Evolutionary conservation across 2,888 invertebrate species (phyloP), one percentile per base, ranked within the genome.

Genomic region (Eretmocerus hayati): DNA sequence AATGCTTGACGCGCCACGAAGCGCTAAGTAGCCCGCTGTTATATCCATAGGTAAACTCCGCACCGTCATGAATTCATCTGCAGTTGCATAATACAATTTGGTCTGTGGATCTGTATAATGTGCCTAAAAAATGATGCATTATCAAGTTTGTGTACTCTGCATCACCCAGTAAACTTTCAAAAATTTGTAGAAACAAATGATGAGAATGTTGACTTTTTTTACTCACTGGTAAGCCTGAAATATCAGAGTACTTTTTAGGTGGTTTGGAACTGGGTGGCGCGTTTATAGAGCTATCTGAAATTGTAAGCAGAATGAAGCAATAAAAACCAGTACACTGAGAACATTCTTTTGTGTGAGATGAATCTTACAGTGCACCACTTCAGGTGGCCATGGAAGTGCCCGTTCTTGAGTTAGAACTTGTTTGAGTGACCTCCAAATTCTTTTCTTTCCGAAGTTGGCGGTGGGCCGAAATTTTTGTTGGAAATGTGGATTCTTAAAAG

Each of bases 51-150:
- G 93, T 56, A 95, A 74, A 62, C 83, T 87, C 60, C 87, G 79
- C 37, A 93, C 84, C 11, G 90, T 87, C 2, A 84, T 77, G 74
- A 89, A 94, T 69, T 95, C 95, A 59, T 93, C 92, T 36, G 84
- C 78, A 68, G 86, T 88, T 41, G 89, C 83, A 68, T 84, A 95
- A 56, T 85, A 80, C 5, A 95, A 74, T 66, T 92, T 90, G 1
- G 90, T 91, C 66, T 90, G 90, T 4, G 94, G 89, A 74, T 94
- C 93, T 56, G 87, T 86, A 63, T 94, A 95, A 13, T 85, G 85
- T 20, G 92, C 82, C 80, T 79, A 65, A 55, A 69, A 62, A 56
- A 51, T 42, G 18, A 23, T 32, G 23, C 42, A 42, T 45, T 50
- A 15, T 46, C 6, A 35, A 15, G 6, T 33, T 33, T 13, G 33